phyloP scores from a whole-genome alignment of 2,113 vertebrate genomes.

The Pipra filicauda region DNA sequence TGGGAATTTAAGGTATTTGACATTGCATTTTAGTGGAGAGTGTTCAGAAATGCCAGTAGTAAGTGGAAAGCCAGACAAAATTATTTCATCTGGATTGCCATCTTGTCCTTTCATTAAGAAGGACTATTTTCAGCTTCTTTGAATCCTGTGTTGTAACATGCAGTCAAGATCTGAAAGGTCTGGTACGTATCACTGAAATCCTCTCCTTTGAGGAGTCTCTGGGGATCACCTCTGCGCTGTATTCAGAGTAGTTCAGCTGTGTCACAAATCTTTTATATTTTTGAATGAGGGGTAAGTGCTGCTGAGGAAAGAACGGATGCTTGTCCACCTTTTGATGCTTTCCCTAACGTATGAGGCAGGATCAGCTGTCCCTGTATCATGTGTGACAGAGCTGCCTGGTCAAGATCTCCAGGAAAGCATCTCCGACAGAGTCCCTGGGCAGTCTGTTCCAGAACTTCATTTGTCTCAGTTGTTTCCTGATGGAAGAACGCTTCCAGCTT shows the following conservation, averaged over 20 bases:
- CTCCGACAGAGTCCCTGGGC: background rate
- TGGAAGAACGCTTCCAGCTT: background rate
- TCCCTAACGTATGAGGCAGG: background rate
- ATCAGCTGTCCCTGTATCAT: background rate
- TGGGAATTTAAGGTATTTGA: background rate
- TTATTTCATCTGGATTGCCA: background rate
- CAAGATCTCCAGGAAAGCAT: background rate
- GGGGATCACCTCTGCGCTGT: background rate
- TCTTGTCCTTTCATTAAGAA: background rate
- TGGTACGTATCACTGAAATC: background rate
- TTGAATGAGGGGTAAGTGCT: background rate
- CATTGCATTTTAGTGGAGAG: background rate
- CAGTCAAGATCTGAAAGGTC: background rate
- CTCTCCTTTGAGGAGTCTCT: background rate
- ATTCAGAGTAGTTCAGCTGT: background rate
- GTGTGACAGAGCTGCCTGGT: background rate
- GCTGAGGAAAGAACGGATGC: background rate
- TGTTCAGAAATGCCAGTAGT: background rate
- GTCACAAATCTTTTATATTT: background rate
- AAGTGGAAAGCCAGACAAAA: background rate
- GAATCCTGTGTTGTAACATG: rapidly evolving
- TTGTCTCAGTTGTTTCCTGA: background rate
- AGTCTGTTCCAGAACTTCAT: background rate
- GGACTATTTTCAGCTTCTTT: background rate
- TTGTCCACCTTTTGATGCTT: background rate